Evolutionary conservation across 2,888 invertebrate species (phyloP).

Genomic region (Acleris sparsana): DNA sequence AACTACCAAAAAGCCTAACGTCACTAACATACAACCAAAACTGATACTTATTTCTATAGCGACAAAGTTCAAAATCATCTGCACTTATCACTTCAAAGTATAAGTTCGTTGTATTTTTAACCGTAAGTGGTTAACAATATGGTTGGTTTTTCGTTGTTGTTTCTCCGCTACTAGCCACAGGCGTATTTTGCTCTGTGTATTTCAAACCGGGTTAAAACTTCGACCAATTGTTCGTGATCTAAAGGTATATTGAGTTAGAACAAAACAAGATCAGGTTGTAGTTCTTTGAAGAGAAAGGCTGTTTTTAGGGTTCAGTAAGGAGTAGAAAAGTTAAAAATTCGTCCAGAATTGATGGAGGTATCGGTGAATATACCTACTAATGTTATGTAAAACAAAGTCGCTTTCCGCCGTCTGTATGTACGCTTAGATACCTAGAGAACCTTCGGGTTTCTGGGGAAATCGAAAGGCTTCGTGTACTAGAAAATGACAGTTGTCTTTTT

Average conservation of each 20-base stretch:
- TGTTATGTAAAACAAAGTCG: no score
- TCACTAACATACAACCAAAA: constrained; percentile 36
- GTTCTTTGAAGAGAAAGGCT: neutral
- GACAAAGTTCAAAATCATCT: constrained; percentile 26
- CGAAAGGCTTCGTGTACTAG: no score
- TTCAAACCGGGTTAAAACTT: constrained; percentile 31
- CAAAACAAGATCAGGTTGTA: constrained; percentile 10
- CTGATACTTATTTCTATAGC: constrained; percentile 34
- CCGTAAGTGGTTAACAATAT: neutral
- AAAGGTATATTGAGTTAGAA: constrained; percentile 11
- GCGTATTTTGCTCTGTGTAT: constrained; percentile 44
- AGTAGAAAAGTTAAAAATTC: no score
- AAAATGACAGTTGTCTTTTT: no score
- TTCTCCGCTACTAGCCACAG: constrained; percentile 39
- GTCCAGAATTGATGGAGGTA: no score
- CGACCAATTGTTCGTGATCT: constrained; percentile 28
- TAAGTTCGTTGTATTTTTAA: neutral
- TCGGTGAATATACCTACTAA: no score
- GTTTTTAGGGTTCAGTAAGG: no score
- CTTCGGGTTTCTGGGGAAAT: no score
- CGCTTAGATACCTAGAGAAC: no score
- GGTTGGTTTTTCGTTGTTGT: constrained; percentile 8
- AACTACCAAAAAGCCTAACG: constrained; percentile 45
- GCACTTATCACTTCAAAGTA: neutral
- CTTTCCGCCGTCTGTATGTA: no score